Percentiles rank a stretch among this genome's conserved stretches.
phyloP scores from a whole-genome alignment of 2,888 invertebrate species.

The Sisyra terminalis region DNA sequence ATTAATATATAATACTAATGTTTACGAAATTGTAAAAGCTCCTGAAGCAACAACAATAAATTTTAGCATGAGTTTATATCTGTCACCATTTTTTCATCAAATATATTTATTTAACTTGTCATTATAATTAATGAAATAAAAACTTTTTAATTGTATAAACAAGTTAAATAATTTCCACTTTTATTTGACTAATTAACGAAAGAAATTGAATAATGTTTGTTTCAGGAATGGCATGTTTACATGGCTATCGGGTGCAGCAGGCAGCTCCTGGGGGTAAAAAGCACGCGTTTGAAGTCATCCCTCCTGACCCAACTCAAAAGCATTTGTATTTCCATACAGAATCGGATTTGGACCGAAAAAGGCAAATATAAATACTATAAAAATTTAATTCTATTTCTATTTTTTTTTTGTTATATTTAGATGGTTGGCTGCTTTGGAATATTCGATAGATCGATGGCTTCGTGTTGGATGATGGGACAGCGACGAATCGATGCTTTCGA shows the following conservation, averaged over 20 bases:
- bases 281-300: slow-evolving; percentile 80
- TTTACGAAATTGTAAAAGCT: too few species aligned
- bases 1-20: too few species aligned
- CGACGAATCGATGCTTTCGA: slow-evolving; percentile 1
- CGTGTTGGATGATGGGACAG: slow-evolving; percentile 45
- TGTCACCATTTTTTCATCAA: neutral
- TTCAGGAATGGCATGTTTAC: slow-evolving; percentile 79
- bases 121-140: too few species aligned
- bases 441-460: slow-evolving; percentile 88
- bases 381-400: neutral
- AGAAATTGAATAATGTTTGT: too few species aligned
- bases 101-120: too few species aligned
- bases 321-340: slow-evolving; percentile 88
- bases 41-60: too few species aligned
- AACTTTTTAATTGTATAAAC: too few species aligned
- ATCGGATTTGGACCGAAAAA: slow-evolving; percentile 86
- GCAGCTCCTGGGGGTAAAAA: slow-evolving; percentile 74
- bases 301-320: slow-evolving; percentile 71
- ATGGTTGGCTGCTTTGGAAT: slow-evolving; percentile 87
- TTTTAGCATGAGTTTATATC: too few species aligned
- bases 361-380: slow-evolving; percentile 36
- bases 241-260: slow-evolving; percentile 83
- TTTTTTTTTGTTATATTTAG: slow-evolving; percentile 33
- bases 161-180: too few species aligned
- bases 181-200: too few species aligned